Base-by-base conservation (phyloP, 2,797 vertebrate genomes). In the Rhabdophis nuchalis region DNA sequence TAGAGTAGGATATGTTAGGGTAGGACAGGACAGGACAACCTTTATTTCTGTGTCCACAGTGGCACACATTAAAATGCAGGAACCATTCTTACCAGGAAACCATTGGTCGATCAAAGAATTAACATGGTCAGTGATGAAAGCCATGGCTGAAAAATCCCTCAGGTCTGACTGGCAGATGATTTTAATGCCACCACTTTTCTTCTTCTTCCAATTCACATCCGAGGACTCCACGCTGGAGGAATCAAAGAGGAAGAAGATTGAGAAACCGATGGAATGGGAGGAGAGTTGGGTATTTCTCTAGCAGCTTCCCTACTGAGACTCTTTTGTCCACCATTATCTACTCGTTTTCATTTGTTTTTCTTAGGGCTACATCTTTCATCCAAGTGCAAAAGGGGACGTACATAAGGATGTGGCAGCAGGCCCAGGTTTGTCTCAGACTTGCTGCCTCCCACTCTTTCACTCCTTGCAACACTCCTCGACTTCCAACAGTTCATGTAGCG, bases 101-200 rank as follows among this genome's bases (percentile, higher is more conserved):
- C 99, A 99, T 97, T 99, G 99, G 93, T 99, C 99, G 7, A 99
- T 99, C 94, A 99, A 96, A 52, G 98, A 98, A 95, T 98, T 99
- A 96, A 99, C 98, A 1, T 99, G 99, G 96, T 99, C 99, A 0
- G 99, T 99, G 97, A 99, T 99, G 95, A 99, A 99, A 0, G 99
- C 99, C 98, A 99, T 99, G 3, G 99, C 99, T 0, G 99, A 99
- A 96, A 99, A 99, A 96, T 99, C 99, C 95, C 99, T 98, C 56
- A 94, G 95, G 94, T 99, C 99, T 0, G 99, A 99, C 56, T 99
- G 99, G 95, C 99, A 99, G 94, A 99, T 97, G 77, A 99, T 99
- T 96, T 99, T 99, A 92, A 99, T 99, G 32, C 99, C 99, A 5
- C 98, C 99, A 0, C 99, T 99, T 95, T 99, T 99, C 94, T 98